Evolutionary conservation across 2,113 vertebrate genomes (phyloP).

Genomic region (Oreamnos americanus): DNA sequence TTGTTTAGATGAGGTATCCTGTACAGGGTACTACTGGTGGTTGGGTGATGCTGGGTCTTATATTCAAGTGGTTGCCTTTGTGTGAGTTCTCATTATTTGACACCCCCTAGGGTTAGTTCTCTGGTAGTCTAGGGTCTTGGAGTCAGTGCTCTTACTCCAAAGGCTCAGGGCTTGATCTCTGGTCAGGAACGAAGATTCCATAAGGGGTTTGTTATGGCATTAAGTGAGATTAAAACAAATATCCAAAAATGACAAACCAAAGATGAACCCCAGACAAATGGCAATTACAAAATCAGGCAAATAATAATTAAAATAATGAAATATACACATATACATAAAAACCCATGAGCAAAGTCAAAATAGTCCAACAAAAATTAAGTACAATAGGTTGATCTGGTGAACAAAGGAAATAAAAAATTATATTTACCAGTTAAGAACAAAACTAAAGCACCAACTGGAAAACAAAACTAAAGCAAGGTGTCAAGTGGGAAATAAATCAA

Average conservation of each 20-base stretch:
- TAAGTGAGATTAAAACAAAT: neutral
- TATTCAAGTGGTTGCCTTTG: neutral
- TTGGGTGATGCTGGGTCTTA: no score
- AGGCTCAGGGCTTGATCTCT: neutral
- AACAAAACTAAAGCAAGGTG: neutral
- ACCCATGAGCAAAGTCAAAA: neutral
- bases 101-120: no score
- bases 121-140: neutral
- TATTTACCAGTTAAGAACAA: neutral
- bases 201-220: neutral
- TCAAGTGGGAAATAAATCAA: neutral
- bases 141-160: neutral
- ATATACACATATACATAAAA: neutral
- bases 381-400: neutral
- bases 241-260: neutral
- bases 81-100: neutral
- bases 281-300: neutral
- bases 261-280: neutral
- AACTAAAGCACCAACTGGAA: neutral
- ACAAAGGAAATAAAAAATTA: neutral
- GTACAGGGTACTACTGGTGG: no score
- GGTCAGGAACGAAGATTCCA: neutral
- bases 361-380: neutral
- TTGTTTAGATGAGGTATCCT: no score
- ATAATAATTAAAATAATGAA: neutral